Base-by-base conservation (phyloP, 2,113 vertebrate species). In the Zapus hudsonius region DNA sequence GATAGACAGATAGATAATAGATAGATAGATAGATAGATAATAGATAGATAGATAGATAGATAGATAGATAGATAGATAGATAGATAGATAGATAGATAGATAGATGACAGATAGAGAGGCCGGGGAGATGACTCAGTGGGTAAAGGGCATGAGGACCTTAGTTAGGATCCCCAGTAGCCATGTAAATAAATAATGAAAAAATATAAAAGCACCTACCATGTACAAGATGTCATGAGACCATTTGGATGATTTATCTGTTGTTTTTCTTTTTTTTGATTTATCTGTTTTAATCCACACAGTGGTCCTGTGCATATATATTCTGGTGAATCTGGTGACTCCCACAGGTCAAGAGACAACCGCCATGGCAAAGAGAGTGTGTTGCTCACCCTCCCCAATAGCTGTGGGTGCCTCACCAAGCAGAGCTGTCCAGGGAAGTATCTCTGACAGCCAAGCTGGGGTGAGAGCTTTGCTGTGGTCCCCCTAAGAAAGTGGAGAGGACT, bases 361-460 rank as follows among this genome's bases (percentile, higher is more conserved):
- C 25, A 4, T 38, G 15, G 44, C 40, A 66, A 82, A 90, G 59
- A 33, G 2, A 55, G 70, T 64, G 70, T 84, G 25, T 55, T 22
- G 52, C 38, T 55, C 6, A 57, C 47, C 10, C 19, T 23, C 69
- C 64, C 29, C 22, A 9, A 67, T 70, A 69, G 23, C 10, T 23
- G 19, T 42, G 36, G n/a, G 4, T 33, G 15, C 23, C 7, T 31
- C 6, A 10, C 67, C 80, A 20, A 2, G 36, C 10, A 52, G 27
- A 36, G 63, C 74, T 36, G 27, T 12, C 3, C 8, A 27, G 27
- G 79, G 33, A 75, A 38, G 40, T 17, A 36, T 27, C 38, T 15
- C n/a, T 23, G 38, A n/a, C 0, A 0, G n/a, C n/a, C 27, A 42
- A 16, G 8, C 1, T 1, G 40, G 42, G 23, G 10, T 29, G 13